phyloP scores from a whole-genome alignment of 2,888 invertebrate genomes.

The Phania funesta region DNA sequence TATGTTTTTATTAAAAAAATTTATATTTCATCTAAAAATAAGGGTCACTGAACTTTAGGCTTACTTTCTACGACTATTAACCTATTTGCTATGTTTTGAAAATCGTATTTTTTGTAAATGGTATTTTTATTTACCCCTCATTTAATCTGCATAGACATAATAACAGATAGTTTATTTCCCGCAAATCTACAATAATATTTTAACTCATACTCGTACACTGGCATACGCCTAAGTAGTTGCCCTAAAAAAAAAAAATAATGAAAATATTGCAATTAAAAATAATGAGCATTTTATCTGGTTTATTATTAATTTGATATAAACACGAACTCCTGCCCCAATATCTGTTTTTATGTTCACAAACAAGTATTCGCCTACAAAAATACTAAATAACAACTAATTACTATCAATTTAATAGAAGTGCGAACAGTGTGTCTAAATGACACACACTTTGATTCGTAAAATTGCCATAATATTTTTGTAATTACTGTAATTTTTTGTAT shows the following conservation, averaged over 20 bases:
- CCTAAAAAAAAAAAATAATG: background rate
- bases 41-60: no score
- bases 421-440: constrained; percentile 4
- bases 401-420: constrained; percentile 13
- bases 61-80: no score
- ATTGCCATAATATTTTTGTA: background rate
- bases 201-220: background rate
- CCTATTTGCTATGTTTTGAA: no score
- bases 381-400: constrained; percentile 2
- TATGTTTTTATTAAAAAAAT: no score
- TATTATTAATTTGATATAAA: constrained; percentile 40
- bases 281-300: constrained; percentile 25
- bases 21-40: no score
- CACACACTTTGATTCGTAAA: constrained; percentile 15
- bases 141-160: no score
- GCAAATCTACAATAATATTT: no score
- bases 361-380: background rate
- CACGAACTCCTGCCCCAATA: constrained; percentile 17
- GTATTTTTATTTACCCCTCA: no score
- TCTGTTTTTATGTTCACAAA: background rate
- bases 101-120: no score
- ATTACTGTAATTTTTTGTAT: background rate
- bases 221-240: background rate
- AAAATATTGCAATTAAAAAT: constrained; percentile 34
- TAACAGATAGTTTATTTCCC: no score